phyloP scores from a whole-genome alignment of 1,140 invertebrate species.

The Bombus confusus region DNA sequence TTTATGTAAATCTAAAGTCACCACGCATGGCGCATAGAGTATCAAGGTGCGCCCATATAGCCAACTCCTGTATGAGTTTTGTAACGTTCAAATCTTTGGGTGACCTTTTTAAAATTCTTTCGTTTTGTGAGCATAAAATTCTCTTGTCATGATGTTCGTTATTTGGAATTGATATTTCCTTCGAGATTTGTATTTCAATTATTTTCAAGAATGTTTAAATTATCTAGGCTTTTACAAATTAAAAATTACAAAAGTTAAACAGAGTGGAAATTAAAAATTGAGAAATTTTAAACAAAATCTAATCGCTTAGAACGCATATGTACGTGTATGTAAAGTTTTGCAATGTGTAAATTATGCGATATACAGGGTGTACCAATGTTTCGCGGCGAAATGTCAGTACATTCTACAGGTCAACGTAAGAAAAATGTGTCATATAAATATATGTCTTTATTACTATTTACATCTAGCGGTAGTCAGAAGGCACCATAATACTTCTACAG shows the following conservation, averaged over 20 bases:
- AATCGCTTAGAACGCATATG: background rate
- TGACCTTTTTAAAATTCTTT: background rate
- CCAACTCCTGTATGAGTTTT: background rate
- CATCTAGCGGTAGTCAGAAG: too few relatives aligned
- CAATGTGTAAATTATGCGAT: background rate
- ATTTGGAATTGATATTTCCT: background rate
- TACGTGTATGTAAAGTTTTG: too few relatives aligned
- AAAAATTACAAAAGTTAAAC: background rate
- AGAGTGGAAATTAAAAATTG: background rate
- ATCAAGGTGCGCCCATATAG: constrained; percentile 23
- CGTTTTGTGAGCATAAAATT: background rate
- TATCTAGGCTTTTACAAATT: too few relatives aligned
- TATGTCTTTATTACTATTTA: too few relatives aligned
- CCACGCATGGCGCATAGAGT: constrained; percentile 10
- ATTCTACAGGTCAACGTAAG: too few relatives aligned
- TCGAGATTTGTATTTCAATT: background rate
- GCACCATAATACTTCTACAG: too few relatives aligned
- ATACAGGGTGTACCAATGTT: too few relatives aligned
- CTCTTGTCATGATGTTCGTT: background rate
- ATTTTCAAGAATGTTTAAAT: background rate
- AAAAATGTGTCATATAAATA: too few relatives aligned
- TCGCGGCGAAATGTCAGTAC: too few relatives aligned
- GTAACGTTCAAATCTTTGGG: background rate
- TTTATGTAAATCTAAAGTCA: constrained; percentile 40
- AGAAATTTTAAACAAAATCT: background rate